A percentile compares a stretch with the other conserved stretches of the same genome.
phyloP scores from a whole-genome alignment of 2,797 vertebrate species.

The Euthynnus affinis region DNA sequence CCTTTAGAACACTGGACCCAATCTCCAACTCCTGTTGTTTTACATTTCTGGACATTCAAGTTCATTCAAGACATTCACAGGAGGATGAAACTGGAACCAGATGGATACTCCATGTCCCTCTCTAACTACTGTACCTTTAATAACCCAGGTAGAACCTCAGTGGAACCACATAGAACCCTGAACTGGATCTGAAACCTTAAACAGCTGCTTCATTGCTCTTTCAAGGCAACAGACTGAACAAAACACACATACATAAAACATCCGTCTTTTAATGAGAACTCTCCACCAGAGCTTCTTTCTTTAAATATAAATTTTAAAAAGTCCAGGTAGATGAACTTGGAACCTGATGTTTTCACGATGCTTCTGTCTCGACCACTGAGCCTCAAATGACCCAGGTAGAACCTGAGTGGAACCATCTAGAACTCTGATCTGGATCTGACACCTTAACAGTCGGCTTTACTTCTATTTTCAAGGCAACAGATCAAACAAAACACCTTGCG shows the following conservation, averaged over 20 bases:
- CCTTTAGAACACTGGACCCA: background rate
- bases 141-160: background rate
- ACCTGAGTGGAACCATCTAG: constrained; percentile 7
- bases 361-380: background rate
- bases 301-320: too few species aligned
- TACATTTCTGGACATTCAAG: too few species aligned
- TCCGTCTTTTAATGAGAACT: background rate
- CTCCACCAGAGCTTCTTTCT: too few species aligned
- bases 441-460: background rate
- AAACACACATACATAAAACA: background rate
- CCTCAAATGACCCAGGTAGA: background rate
- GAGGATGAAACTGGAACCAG: too few species aligned
- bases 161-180: constrained; percentile 11
- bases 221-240: background rate
- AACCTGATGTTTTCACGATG: too few species aligned
- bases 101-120: too few species aligned
- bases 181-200: background rate
- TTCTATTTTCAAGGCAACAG: background rate
- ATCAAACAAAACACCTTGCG: background rate
- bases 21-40: too few species aligned
- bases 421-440: background rate
- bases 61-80: too few species aligned
- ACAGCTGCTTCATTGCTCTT: background rate
- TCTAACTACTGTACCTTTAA: too few species aligned
- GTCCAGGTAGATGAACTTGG: too few species aligned